Evolutionary conservation across 2,113 vertebrate genomes (phyloP), one percentile per base, ranked within the genome.

Genomic region (Atrichornis clamosus): DNA sequence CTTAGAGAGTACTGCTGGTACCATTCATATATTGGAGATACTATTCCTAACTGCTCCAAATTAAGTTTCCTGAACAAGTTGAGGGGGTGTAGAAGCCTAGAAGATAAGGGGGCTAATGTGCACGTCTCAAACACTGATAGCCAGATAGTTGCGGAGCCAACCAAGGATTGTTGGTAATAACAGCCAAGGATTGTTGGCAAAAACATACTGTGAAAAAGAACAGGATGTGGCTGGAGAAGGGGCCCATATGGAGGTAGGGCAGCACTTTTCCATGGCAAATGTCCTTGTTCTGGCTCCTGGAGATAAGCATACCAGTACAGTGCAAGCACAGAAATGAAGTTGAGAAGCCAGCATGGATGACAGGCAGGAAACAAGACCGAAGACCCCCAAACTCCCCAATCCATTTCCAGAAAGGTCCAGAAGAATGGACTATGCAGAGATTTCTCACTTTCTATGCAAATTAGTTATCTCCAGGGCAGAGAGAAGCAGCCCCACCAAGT

Each of bases 221-320:
- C 80, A 77, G 35, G 18, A 47, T 44, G 35, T 70, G 64, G 49
- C 49, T 63, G 72, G 42, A 76, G 26, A 69, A 56, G 49, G 56
- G 37, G 41, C 18, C 26, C 55, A 49, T 23, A 27, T 7, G 10
- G 26, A 84, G 41, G 49, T 37, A 37, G 32, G 35, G 56, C 49
- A 63, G 64, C 32, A 44, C 22, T 42, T 70, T 56, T 77, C 42
- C 80, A 70, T 56, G 72, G 63, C 49, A 14, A 69, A 56, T 1
- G 32, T 84, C 56, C 56, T 84, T 84, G 35, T 33, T 70, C 35
- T 70, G 37, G 27, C 72, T 56, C 49, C 42, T 42, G 50, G 32
- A 90, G 49, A 56, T 50, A 84, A 84, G 68, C 0, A 0, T 19
- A 64, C 65, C 5, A 27, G 26, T 56, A 32, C 0, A 0, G 22